Evolutionary conservation across 2,113 vertebrate species (phyloP), one percentile per base, ranked within the genome.

Genomic region (Charadrius vociferus): DNA sequence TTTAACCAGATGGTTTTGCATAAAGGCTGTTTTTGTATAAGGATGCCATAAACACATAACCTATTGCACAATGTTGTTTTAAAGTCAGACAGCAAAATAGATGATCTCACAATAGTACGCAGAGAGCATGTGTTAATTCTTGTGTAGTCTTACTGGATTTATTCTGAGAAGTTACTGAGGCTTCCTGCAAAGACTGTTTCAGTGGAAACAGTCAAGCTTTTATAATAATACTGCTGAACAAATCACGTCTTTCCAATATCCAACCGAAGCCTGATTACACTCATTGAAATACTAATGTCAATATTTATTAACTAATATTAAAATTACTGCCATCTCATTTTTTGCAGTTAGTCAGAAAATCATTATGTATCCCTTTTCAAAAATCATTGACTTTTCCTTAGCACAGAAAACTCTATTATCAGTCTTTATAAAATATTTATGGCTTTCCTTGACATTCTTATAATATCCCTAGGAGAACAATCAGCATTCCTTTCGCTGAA

Each of bases 391-490:
- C 86, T 63, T 94, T 97, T 94, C 61, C 92, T 94, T 91, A 77
- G 90, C 93, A 84, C 73, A 81, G 95, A 97, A 97, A 97, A 94
- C 88, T 89, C 90, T 96, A 63, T 78, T 96, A 97, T 94, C 77
- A 82, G 83, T 96, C 80, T 95, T 93, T 92, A 92, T 97, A 83
- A 96, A 96, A 88, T 97, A 93, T 97, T 96, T 97, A 95, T 93
- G 90, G 65, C 47, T 97, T 97, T 70, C 20, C 41, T 36, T 94
- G 86, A 88, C 72, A 84, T 84, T 96, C 71, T 95, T 87, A 63
- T 93, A 89, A 92, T 93, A 93, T 90, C 83, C 59, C 71, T 96
- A 85, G n/a, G 81, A 97, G 85, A 97, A 80, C n/a, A 89, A 96
- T 86, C 87, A 80, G 68, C 70, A 74, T 94, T 89, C 86, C 47